A percentile compares a stretch with the other conserved stretches of the same genome.
Evolutionary conservation across 2,113 vertebrate genomes (phyloP).

Genomic region (Beaufortia kweichowensis): DNA sequence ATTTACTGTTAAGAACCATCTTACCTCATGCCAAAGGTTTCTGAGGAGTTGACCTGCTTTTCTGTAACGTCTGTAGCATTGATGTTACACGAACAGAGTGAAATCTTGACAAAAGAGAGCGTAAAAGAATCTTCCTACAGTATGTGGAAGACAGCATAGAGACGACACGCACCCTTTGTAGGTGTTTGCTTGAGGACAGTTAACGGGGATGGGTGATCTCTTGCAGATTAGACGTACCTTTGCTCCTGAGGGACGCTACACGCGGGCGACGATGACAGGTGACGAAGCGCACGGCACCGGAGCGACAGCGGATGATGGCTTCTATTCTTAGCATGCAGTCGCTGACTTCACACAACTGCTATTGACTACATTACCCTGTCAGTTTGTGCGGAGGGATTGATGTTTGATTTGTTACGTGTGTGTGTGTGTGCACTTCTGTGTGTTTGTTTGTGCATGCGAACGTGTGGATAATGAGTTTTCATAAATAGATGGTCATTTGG

Average conservation of each 20-base stretch:
- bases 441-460: background rate
- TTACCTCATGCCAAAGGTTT: background rate
- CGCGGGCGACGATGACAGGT: slow-evolving; percentile 44
- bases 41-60: slow-evolving; percentile 1
- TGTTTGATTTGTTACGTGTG: slow-evolving; percentile 35
- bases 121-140: background rate
- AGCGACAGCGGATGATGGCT: slow-evolving; percentile 26
- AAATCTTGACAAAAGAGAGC: slow-evolving; percentile 24
- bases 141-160: background rate
- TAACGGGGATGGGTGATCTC: slow-evolving; percentile 31
- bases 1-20: background rate
- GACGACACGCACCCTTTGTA: background rate
- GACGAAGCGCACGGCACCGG: slow-evolving; percentile 24
- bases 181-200: slow-evolving; percentile 34
- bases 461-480: slow-evolving; percentile 38
- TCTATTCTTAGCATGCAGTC: slow-evolving; percentile 43
- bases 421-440: background rate
- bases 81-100: slow-evolving; percentile 25
- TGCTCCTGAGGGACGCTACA: background rate
- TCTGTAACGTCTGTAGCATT: background rate
- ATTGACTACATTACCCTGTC: slow-evolving; percentile 47
- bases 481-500: slow-evolving; percentile 38
- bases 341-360: slow-evolving; percentile 16
- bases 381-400: slow-evolving; percentile 28
- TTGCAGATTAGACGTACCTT: background rate